These are phyloP conservation scores for Piscicola geometra DNA, from an alignment of 2,888 invertebrate species.

Conservation along the genomic window DNA sequence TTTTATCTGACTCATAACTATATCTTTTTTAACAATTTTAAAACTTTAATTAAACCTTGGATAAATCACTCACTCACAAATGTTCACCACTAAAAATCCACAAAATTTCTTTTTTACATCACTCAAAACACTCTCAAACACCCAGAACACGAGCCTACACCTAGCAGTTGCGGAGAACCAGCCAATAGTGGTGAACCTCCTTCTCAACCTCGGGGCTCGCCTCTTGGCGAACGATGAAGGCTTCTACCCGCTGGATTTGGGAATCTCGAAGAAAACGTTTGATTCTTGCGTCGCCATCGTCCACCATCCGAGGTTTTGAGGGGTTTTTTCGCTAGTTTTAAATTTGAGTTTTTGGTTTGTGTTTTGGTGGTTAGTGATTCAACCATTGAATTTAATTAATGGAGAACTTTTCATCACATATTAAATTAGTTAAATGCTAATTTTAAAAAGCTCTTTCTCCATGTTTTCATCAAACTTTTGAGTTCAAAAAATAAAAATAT, in stretches of 20 bases:
- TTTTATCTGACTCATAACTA: background rate
- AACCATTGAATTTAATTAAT: too few species aligned
- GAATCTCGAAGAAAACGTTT: conserved; percentile 79
- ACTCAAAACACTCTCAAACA: background rate
- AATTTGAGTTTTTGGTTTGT: too few species aligned
- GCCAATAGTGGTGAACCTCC: conserved; percentile 70
- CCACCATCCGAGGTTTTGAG: conserved; percentile 59
- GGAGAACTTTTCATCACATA: too few species aligned
- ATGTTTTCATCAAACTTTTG: too few species aligned
- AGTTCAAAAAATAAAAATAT: too few species aligned
- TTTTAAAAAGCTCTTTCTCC: too few species aligned
- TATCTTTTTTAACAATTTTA: too few species aligned
- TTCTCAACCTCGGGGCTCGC: conserved; percentile 66
- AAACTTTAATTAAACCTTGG: too few species aligned
- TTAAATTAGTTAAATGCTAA: too few species aligned
- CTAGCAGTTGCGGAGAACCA: conserved; percentile 79
- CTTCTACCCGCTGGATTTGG: conserved; percentile 82
- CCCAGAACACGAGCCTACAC: conserved; percentile 78
- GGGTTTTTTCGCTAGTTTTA: too few species aligned
- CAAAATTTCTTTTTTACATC: background rate
- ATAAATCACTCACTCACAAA: background rate
- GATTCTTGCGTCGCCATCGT: conserved; percentile 81
- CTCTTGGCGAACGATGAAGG: conserved; percentile 67
- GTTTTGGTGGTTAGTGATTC: too few species aligned
- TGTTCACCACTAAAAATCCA: background rate